Evolutionary conservation across 2,888 invertebrate genomes (phyloP).

Genomic region (Aspidapion aeneum): DNA sequence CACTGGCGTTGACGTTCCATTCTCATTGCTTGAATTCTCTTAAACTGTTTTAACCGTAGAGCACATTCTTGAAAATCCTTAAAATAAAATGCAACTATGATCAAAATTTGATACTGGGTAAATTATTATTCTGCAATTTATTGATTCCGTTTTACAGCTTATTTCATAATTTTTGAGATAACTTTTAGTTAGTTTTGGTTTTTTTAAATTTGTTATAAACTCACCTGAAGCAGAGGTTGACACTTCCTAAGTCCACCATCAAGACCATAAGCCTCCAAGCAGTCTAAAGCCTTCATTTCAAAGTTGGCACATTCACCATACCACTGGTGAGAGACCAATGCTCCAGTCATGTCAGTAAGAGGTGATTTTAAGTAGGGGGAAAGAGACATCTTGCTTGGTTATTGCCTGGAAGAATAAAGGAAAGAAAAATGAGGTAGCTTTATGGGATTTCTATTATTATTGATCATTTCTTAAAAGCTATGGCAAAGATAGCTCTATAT

Average conservation of each 20-base stretch:
- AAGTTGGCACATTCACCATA: constrained; percentile 62
- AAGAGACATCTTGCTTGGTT: constrained; percentile 55
- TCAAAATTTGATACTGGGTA: too few species aligned
- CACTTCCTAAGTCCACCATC: constrained; percentile 64
- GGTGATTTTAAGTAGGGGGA: constrained; percentile 67
- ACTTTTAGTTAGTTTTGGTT: too few species aligned
- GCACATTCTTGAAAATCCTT: constrained; percentile 72
- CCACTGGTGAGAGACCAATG: constrained; percentile 61
- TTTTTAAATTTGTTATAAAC: too few species aligned
- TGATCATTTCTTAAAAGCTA: too few species aligned
- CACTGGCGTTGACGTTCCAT: constrained; percentile 60
- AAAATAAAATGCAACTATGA: too few species aligned
- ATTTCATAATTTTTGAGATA: too few species aligned
- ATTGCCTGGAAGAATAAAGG: too few species aligned
- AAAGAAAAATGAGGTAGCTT: constrained; percentile 7
- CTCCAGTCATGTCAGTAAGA: constrained; percentile 67
- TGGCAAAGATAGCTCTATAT: too few species aligned
- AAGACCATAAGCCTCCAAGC: constrained; percentile 76
- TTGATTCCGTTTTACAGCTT: too few species aligned
- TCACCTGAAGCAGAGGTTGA: constrained; percentile 42
- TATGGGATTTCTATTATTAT: not conserved
- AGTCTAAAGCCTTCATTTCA: constrained; percentile 71
- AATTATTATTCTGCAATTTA: too few species aligned
- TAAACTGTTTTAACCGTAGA: constrained; percentile 55
- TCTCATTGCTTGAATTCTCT: constrained; percentile 61